Conservation (phyloP, 2,888 invertebrate genomes). For the Andrena minutula region DNA sequence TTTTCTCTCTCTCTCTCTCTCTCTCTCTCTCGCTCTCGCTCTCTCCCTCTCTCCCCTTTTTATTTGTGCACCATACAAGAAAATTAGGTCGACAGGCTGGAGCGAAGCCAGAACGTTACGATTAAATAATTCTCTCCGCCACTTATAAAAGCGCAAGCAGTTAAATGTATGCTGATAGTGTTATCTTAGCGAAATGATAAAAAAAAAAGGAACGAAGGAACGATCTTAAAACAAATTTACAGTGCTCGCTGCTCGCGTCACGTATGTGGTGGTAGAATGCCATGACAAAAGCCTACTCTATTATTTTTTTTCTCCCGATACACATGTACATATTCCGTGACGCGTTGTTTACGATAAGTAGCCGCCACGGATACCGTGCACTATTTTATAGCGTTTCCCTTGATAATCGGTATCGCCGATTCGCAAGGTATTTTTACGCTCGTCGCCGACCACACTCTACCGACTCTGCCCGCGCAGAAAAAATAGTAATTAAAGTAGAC, state of each 20-base stretch:
- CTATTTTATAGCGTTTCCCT: constrained; percentile 59
- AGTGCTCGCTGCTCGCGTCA: constrained; percentile 68
- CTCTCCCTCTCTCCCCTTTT: constrained; percentile 29
- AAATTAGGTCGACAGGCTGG: constrained; percentile 84
- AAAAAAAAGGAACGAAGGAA: constrained; percentile 60
- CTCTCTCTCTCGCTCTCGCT: constrained; percentile 11
- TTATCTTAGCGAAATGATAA: constrained; percentile 84
- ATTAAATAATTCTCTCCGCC: constrained; percentile 84
- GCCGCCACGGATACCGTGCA: constrained; percentile 22
- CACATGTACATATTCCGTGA: constrained; percentile 18
- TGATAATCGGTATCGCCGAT: constrained; percentile 59
- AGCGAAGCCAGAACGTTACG: constrained; percentile 82
- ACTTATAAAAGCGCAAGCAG: constrained; percentile 84
- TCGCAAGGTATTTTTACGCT: constrained; percentile 48
- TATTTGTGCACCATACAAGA: constrained; percentile 67
- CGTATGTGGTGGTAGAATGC: constrained; percentile 46
- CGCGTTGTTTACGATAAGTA: constrained; percentile 41
- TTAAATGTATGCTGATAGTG: constrained; percentile 84
- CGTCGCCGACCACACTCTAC: neutral
- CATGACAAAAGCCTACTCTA: constrained; percentile 35
- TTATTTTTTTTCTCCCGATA: neutral
- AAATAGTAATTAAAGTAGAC: constrained; percentile 29
- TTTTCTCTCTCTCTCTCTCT: neutral
- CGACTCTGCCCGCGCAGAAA: constrained; percentile 6
- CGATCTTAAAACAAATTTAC: constrained; percentile 82